Evolutionary conservation across 2,888 invertebrate genomes (phyloP), one percentile per base, ranked within the genome.

Genomic region (Sarcophaga subvicina): DNA sequence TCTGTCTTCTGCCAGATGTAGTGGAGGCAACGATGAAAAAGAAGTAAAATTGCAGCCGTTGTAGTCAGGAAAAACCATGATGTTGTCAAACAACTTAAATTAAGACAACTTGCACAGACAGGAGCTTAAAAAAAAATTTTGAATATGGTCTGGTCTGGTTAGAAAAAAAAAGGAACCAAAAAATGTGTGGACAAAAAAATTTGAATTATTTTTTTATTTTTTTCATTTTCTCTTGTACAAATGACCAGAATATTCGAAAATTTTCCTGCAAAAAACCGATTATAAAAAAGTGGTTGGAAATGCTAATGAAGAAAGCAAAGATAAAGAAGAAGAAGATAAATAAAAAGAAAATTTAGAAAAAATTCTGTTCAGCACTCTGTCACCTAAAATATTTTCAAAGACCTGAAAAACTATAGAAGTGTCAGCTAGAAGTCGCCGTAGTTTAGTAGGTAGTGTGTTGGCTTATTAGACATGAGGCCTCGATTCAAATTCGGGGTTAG

Each of bases 81-180:
- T 81, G 81, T 81, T 81, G 81, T 81, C 76, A 76, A 76, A 81
- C 76, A 81, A 70, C 76, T 70, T 70, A 81, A 76, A 81, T 81
- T 76, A 76, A 71, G 83, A 78, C 72, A 78, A 73, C 76, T 71
- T 37, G 54, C 70, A 77, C 20, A 80, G 66, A 49, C 37, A 47
- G 64, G n/a, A 70, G 37, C 20, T 27, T 47, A 17, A 22, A 49
- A 70, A 70, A 54, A 54, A 45, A 37, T 11, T 27, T 27, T 49
- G 63, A 79, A 54, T 49, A 25, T 67, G 45, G 8, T 54, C 5
- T 67, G 45, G 8, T 14, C 17, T 54, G 54, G 54, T 54, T 54
- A 54, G 66, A 78, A 37, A 78, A 37, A 78, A 59, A 64, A 49
- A 37, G 12, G 27, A 25, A 49, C 8, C 27, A n/a, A 49, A 63